Base-by-base conservation (phyloP, 2,797 vertebrate genomes). In the Pseudochirops cupreus region DNA sequence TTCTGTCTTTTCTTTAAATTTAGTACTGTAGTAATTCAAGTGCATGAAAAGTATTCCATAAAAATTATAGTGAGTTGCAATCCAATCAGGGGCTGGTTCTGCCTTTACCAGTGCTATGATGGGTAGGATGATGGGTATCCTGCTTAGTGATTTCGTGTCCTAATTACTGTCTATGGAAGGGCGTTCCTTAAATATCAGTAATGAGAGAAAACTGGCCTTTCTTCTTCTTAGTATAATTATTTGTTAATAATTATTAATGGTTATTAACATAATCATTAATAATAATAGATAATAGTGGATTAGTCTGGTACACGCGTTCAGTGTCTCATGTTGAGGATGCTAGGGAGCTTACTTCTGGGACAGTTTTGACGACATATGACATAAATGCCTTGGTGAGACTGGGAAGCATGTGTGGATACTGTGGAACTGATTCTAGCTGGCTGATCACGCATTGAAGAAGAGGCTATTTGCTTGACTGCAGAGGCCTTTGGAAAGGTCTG, bases 121-220 rank as follows among this genome's bases (percentile, higher is more conserved):
- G 91, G 4, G 67, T 55, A 92, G 74, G 92, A 95, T 53, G 53
- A 96, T 24, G 53, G 50, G 62, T 89, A n/a, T 95, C 96, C 59
- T 92, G 39, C 50, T 5, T 55, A 92, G 74, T 93, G 92, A 96
- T 96, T 97, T 94, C 92, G 90, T 93, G 87, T 56, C 50, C 94
- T 94, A 94, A 95, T 96, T 96, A 95, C 46, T 96, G n/a, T 95
- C n/a, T 67, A 57, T 74, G 57, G 96, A 95, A 57, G 54, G 59
- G 26, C 96, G 52, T 94, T 96, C 94, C 92, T 96, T n/a, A 95
- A 96, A 94, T 96, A 56, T 95, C 95, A 96, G 91, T 93, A 89
- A 74, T 91, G 53, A 56, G 94, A 94, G 92, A 52, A 95, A 96
- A 94, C 96, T 21, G 94, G 21, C 9, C 31, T 94, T 97, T 96